Conservation (phyloP, 2,113 vertebrate species). For the Solenodon paradoxus region DNA sequence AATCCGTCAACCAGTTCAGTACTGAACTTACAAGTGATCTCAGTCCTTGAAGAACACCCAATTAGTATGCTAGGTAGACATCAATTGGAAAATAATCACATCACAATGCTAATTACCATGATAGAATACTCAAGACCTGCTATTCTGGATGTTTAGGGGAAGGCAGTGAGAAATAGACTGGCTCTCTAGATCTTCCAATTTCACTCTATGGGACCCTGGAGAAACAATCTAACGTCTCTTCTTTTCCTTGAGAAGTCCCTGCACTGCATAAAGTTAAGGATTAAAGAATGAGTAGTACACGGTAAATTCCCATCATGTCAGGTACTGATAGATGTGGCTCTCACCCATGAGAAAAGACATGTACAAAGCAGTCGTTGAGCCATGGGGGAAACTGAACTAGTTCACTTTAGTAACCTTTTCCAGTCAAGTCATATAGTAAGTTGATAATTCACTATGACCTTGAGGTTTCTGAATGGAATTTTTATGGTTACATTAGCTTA, state of each 20-base stretch:
- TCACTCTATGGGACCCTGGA: not conserved
- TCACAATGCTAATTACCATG: not conserved
- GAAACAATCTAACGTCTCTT: not conserved
- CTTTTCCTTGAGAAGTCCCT: not conserved
- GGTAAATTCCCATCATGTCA: not conserved
- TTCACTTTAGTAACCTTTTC: not conserved
- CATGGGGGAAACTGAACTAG: not conserved
- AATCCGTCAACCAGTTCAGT: not conserved
- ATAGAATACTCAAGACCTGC: not conserved
- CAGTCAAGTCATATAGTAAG: not conserved
- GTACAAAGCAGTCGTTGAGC: too few relatives aligned
- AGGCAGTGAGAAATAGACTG: too few relatives aligned
- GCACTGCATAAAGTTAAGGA: not conserved
- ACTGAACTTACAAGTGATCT: not conserved
- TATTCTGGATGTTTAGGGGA: not conserved
- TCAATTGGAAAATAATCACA: not conserved
- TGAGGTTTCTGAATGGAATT: not conserved
- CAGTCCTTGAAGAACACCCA: not conserved
- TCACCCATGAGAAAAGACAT: not conserved
- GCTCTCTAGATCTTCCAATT: not conserved
- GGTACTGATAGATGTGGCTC: not conserved
- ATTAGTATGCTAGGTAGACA: not conserved
- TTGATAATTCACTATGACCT: not conserved
- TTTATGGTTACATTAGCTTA: not conserved
- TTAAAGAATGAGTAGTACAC: not conserved